A percentile compares a stretch with the other conserved stretches of the same genome.
These are phyloP conservation scores for Galleria mellonella DNA, from an alignment of 1,140 invertebrate genomes.

Conservation along the genomic window DNA sequence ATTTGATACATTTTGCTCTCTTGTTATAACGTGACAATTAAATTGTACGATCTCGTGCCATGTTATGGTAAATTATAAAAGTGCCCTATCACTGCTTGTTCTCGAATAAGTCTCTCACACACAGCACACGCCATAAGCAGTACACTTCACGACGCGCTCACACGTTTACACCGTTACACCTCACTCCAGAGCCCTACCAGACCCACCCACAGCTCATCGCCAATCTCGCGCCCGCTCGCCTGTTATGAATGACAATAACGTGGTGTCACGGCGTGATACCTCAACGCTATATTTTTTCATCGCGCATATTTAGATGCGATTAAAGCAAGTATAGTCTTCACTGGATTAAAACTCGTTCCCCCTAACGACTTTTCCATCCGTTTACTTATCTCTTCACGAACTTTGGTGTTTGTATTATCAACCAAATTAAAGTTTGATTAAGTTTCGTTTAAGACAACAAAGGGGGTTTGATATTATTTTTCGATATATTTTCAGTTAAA, in stretches of 20 bases:
- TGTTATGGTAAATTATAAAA: no score
- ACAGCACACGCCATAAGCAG: no score
- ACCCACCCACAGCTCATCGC: conserved; percentile 10
- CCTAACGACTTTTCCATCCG: conserved; percentile 50
- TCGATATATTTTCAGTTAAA: conserved; percentile 2
- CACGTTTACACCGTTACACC: no score
- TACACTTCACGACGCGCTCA: no score
- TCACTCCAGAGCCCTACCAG: neutral
- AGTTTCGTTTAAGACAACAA: conserved; percentile 35
- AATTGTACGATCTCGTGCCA: no score
- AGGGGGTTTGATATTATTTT: conserved; percentile 12
- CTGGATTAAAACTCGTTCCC: conserved; percentile 48
- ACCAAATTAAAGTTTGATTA: conserved; percentile 58
- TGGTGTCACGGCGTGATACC: conserved; percentile 39
- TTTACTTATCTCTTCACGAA: conserved; percentile 49
- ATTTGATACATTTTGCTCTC: no score
- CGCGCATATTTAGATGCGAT: conserved; percentile 66
- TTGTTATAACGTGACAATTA: no score
- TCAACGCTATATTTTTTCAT: conserved; percentile 57
- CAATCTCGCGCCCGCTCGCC: conserved; percentile 23
- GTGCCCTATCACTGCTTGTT: no score
- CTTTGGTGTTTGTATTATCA: conserved; percentile 56
- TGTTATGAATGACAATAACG: conserved; percentile 71
- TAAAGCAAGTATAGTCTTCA: conserved; percentile 48
- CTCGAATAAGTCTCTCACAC: no score